A percentile compares a stretch with the other conserved stretches of the same genome.
These are phyloP conservation scores for Reinhardtius hippoglossoides DNA, from an alignment of 2,113 vertebrate genomes.

Conservation along the genomic window DNA sequence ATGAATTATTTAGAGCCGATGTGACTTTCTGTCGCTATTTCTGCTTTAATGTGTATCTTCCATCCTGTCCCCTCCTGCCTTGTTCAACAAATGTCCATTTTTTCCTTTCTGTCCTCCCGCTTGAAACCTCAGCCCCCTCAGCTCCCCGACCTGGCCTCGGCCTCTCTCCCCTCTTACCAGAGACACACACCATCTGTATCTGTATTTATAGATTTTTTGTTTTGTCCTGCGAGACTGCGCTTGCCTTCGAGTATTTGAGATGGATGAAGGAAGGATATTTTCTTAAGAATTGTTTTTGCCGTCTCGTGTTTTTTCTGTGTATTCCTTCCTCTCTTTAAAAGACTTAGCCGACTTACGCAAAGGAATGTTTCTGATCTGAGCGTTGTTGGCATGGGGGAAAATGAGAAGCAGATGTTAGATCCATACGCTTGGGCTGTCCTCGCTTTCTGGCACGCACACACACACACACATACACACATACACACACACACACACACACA, in stretches of 20 bases:
- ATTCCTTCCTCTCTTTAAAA: slow-evolving; percentile 58
- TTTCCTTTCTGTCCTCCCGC: slow-evolving; percentile 1
- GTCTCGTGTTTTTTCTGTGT: slow-evolving; percentile 42
- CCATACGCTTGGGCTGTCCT: slow-evolving; percentile 51
- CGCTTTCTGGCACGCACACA: slow-evolving; percentile 56
- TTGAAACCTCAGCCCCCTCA: slow-evolving; percentile 25
- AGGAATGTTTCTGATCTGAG: slow-evolving; percentile 77
- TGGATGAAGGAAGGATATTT: slow-evolving; percentile 41
- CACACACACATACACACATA: slow-evolving; percentile 61
- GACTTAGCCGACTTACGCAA: slow-evolving; percentile 48
- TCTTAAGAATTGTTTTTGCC: neutral
- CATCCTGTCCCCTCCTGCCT: slow-evolving; percentile 34
- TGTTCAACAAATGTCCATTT: slow-evolving; percentile 43
- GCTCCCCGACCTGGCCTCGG: slow-evolving; percentile 21
- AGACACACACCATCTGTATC: slow-evolving; percentile 24
- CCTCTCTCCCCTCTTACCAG: slow-evolving; percentile 21
- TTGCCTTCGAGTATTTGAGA: slow-evolving; percentile 31
- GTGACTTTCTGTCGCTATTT: slow-evolving; percentile 45
- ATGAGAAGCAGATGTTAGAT: slow-evolving; percentile 80
- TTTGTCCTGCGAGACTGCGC: slow-evolving; percentile 34
- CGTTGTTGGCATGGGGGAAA: slow-evolving; percentile 65
- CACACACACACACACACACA: slow-evolving; percentile 59
- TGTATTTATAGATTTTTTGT: slow-evolving; percentile 31
- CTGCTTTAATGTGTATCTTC: slow-evolving; percentile 51
- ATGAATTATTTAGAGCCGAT: slow-evolving; percentile 56